Conservation (phyloP, 92 coral and sea anemone species). For the Palythoa heliodiscus region DNA sequence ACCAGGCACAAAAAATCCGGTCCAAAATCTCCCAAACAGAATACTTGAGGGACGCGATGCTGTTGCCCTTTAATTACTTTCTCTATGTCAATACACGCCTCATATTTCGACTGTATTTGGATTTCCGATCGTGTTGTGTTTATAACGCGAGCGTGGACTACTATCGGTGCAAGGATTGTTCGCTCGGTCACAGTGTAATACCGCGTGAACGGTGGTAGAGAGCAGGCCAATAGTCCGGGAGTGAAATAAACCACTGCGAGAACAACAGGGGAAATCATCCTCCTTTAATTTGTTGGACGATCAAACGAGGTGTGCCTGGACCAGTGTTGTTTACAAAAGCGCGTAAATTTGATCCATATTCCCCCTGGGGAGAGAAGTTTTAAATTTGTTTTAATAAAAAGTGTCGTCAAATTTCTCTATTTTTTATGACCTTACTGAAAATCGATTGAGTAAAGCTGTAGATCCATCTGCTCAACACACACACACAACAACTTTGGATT, state of each 20-base stretch:
- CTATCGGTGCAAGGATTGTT: constrained; percentile 82
- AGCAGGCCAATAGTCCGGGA: constrained; percentile 54
- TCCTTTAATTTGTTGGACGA: background rate
- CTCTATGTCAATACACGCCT: constrained; percentile 71
- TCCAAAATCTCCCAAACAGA: constrained; percentile 84
- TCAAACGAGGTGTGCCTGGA: background rate
- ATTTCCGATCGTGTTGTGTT: constrained; percentile 58
- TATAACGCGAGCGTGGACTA: constrained; percentile 73
- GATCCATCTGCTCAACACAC: no score
- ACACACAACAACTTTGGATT: no score
- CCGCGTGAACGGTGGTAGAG: constrained; percentile 55
- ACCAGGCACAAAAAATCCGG: constrained; percentile 71
- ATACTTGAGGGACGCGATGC: constrained; percentile 48
- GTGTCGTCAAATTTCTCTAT: no score
- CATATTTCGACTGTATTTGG: constrained; percentile 40
- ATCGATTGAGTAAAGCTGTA: no score
- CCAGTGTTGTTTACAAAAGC: background rate
- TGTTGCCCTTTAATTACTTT: constrained; percentile 64
- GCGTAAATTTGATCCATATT: constrained; percentile 1
- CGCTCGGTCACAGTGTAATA: constrained; percentile 64
- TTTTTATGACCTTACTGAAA: no score
- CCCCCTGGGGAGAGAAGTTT: constrained; percentile 25
- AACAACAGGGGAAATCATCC: background rate
- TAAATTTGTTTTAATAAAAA: no score
- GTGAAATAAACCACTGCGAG: background rate